Evolutionary conservation across 23 tunicate species (phyloP), one percentile per base, ranked within the genome.

Genomic region (Trididemnum nubilum): DNA sequence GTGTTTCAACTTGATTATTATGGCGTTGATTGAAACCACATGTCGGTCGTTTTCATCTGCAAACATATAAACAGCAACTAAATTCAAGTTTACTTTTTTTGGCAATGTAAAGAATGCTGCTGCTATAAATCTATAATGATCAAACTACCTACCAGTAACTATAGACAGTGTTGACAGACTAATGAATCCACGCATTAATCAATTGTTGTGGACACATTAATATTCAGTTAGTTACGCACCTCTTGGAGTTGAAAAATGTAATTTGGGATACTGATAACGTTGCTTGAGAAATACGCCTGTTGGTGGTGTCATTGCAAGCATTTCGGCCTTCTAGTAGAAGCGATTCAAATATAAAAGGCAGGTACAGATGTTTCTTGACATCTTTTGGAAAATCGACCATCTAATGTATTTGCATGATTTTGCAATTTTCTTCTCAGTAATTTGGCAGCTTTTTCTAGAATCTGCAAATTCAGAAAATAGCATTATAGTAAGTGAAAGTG

Each of bases 271-370:
- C 69, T 25, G 30, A 61, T 9, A 61, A 22, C 30, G 26, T 22
- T 61, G 69, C 69, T 61, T 61, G 69, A 61, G 69, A n/a, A 61
- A 61, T n/a, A n/a, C n/a, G n/a, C n/a, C n/a, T n/a, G n/a, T n/a
- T n/a, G n/a, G n/a, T n/a, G n/a, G n/a, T n/a, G n/a, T n/a, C n/a
- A n/a, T n/a, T n/a, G n/a, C n/a, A n/a, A n/a, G n/a, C n/a, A n/a
- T n/a, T n/a, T n/a, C 30, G 69, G 5, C 69, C 69, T 61, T 61
- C 69, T 24, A 61, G 22, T 4, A 61, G 69, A 9, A 61, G 26
- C 30, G 69, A 61, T 61, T 61, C 23, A 61, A 61, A 61, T 9
- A 4, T n/a, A n/a, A n/a, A 4, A 61, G 26, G 22, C 4, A 61
- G 69, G 69, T 25, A 61, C 69, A 22, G 26, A 61, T 4, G 15